These are phyloP conservation scores for Pangasianodon gigas DNA, from an alignment of 2,113 vertebrate species.

Conservation along the genomic window DNA sequence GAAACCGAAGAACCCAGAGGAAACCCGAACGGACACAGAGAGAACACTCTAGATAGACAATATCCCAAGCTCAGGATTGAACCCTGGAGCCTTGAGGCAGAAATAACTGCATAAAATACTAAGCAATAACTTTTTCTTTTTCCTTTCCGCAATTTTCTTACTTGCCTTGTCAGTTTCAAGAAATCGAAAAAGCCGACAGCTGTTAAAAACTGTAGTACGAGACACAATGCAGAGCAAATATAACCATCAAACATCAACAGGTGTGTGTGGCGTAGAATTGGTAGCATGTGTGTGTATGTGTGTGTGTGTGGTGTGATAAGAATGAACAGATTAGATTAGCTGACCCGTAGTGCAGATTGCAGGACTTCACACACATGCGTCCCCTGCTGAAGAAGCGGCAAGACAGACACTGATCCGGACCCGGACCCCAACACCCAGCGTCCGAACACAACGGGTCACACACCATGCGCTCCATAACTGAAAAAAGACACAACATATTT, in stretches of 20 bases:
- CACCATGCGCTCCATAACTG: slow-evolving; percentile 87
- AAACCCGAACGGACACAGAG: not conserved
- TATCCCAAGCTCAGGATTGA: not conserved
- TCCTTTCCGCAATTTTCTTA: not conserved
- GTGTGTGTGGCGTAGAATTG: not conserved
- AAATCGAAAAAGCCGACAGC: not conserved
- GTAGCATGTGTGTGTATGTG: not conserved
- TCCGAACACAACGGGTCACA: slow-evolving; percentile 91
- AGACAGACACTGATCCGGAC: slow-evolving; percentile 91
- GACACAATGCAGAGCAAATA: not conserved
- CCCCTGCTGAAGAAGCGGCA: slow-evolving; percentile 91
- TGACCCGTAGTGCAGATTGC: slow-evolving; percentile 93
- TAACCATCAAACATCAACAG: not conserved
- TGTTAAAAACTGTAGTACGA: not conserved
- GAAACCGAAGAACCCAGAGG: not conserved
- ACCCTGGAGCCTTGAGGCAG: not conserved
- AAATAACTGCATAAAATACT: not conserved
- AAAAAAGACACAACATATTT: not conserved
- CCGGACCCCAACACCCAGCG: slow-evolving; percentile 92
- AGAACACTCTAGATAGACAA: not conserved
- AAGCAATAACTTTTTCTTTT: not conserved
- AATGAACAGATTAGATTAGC: slow-evolving; percentile 43
- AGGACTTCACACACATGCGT: slow-evolving; percentile 86
- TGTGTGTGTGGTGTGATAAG: not conserved
- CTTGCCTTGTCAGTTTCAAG: not conserved